phyloP scores from a whole-genome alignment of 53 echinoderm and acorn worm genomes.

The Holothuria scabra region DNA sequence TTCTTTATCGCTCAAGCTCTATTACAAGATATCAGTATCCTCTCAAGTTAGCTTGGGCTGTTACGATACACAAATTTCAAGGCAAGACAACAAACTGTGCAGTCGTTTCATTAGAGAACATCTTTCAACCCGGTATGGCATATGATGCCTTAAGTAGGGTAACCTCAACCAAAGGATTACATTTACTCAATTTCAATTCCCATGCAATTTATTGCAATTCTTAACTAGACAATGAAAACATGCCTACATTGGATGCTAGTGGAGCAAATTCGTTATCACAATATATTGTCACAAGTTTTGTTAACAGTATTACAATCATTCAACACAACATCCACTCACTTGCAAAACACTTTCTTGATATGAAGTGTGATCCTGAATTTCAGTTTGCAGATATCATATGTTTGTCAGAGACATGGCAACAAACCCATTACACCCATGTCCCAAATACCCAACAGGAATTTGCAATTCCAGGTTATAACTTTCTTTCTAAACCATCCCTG shows the following conservation, averaged over 20 bases:
- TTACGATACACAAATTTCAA: constrained; percentile 41
- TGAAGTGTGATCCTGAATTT: not conserved
- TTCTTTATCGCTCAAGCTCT: constrained; percentile 9
- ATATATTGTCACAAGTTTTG: not conserved
- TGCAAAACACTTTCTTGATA: constrained; percentile 16
- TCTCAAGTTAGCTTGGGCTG: constrained; percentile 40
- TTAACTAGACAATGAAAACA: not conserved
- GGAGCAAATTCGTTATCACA: not conserved
- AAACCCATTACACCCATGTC: not conserved
- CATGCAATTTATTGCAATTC: constrained; percentile 34
- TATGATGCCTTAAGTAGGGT: constrained; percentile 43
- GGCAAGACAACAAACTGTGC: constrained; percentile 21
- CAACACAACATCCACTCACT: constrained; percentile 44
- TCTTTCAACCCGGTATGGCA: constrained; percentile 48
- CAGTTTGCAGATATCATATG: constrained; percentile 44
- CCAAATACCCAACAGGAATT: not conserved
- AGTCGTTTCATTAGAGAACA: not conserved
- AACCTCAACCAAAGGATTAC: constrained; percentile 8
- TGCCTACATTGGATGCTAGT: no score
- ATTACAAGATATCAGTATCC: constrained; percentile 43
- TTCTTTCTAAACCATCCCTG: not conserved
- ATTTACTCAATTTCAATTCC: constrained; percentile 18
- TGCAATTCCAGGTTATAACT: not conserved
- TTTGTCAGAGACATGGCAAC: constrained; percentile 27
- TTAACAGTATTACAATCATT: not conserved